These are phyloP conservation scores for Centropristis striata DNA, from an alignment of 2,113 vertebrate species.

Conservation along the genomic window DNA sequence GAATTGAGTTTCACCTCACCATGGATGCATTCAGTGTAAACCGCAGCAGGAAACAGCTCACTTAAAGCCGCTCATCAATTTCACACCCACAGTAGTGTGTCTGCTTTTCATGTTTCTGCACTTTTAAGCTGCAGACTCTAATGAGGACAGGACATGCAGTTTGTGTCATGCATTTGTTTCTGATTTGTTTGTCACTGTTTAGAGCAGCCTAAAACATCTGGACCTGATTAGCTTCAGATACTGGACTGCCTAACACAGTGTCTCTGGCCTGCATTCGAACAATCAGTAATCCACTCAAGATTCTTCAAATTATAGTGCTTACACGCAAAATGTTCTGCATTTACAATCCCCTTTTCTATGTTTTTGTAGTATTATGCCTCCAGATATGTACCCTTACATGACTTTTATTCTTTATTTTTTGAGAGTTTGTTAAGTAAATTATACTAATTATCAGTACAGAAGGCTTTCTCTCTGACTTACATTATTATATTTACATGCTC, in stretches of 20 bases:
- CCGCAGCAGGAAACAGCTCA: background rate
- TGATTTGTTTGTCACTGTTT: slow-evolving; percentile 58
- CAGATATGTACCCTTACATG: background rate
- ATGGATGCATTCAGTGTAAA: background rate
- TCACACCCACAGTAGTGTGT: background rate
- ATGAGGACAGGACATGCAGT: slow-evolving; percentile 1
- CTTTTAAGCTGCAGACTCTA: background rate
- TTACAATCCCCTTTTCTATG: background rate
- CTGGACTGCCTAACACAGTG: background rate
- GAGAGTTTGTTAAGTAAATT: background rate
- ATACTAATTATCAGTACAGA: background rate
- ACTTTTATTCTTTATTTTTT: background rate
- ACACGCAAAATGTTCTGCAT: background rate
- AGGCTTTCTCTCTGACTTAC: background rate
- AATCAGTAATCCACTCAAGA: background rate
- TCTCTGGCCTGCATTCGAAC: slow-evolving; percentile 1
- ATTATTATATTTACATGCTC: background rate
- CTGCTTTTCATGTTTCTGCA: background rate
- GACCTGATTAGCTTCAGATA: slow-evolving; percentile 28
- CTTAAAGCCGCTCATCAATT: background rate
- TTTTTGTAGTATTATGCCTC: background rate
- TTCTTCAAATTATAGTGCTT: background rate
- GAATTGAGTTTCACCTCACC: background rate
- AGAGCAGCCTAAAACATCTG: slow-evolving; percentile 59
- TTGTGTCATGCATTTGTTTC: slow-evolving; percentile 37